Conservation (phyloP, 2,888 invertebrate species). For the Drosophila fulvimacula region DNA sequence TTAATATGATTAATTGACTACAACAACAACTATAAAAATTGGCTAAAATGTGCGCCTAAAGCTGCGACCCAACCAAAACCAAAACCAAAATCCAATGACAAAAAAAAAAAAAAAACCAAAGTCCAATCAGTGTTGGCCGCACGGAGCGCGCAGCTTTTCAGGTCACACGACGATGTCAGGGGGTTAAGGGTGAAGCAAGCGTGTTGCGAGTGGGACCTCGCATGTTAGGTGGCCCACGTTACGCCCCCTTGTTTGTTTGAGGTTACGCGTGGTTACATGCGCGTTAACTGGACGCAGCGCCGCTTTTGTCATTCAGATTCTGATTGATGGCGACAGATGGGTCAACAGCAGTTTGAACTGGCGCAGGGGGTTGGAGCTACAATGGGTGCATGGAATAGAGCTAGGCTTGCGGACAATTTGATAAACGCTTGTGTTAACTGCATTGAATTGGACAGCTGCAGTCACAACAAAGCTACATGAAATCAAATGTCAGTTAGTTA, state of each 20-base stretch:
- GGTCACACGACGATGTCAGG: slow-evolving; percentile 3
- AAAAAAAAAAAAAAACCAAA: slow-evolving; percentile 23
- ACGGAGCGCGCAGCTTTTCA: slow-evolving; percentile 39
- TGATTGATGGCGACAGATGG: slow-evolving; percentile 55
- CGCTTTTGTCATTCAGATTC: slow-evolving; percentile 25
- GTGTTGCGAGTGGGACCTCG: not conserved
- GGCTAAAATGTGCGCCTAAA: slow-evolving; percentile 10
- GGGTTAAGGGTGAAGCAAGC: not conserved
- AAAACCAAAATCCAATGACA: slow-evolving; percentile 12
- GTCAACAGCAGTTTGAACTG: slow-evolving; percentile 1
- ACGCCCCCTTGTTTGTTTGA: slow-evolving; percentile 48
- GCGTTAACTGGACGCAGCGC: slow-evolving; percentile 35
- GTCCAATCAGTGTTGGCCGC: slow-evolving; percentile 22
- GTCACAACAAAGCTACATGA: slow-evolving; percentile 17
- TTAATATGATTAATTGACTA: slow-evolving; percentile 76
- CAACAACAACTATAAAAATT: slow-evolving; percentile 14
- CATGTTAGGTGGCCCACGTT: not conserved
- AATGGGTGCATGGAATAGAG: not conserved
- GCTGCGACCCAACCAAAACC: slow-evolving; percentile 8
- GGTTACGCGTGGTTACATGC: slow-evolving; percentile 38
- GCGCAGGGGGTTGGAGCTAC: no score
- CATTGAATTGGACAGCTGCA: slow-evolving; percentile 34
- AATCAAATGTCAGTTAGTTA: not conserved
- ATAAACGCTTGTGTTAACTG: slow-evolving; percentile 41
- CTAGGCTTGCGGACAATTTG: slow-evolving; percentile 30